Evolutionary conservation across 2,797 vertebrate genomes (phyloP), one percentile per base, ranked within the genome.

Genomic region (Catostomus latipinnis): DNA sequence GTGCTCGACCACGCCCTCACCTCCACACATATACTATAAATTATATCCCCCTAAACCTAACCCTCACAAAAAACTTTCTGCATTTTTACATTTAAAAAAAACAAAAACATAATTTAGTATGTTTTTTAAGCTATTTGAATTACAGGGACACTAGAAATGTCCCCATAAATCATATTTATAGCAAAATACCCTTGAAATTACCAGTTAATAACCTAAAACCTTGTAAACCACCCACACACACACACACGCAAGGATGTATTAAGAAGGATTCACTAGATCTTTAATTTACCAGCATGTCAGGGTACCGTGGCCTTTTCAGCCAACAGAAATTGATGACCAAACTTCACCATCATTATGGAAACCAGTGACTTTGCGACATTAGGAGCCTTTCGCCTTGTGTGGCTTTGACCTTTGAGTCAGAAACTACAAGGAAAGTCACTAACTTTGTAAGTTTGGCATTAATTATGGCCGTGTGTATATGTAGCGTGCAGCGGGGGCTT

Each of bases 321-420:
- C 83, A 83, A 80, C 83, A 71, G 86, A 79, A 22, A 76, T 76
- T 76, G 83, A 70, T 86, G 87, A 92, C 91, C 90, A 93, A 91
- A 92, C 87, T 89, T 90, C 87, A 34, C 67, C 76, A 90, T 89
- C 90, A 90, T 90, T 90, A 91, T 91, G 91, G 90, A 86, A 92
- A 92, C 90, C 49, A 60, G 82, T 88, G 87, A 90, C 90, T 89
- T 88, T 72, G 81, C 90, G 89, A 93, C 92, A 92, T 94, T 93
- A 91, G 87, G 88, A 88, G 84, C 70, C 62, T 82, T 78, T 78
- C 81, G 85, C 74, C 71, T 92, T 84, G 82, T 89, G 86, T 71
- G 85, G 80, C 81, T 83, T 88, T 92, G 93, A 93, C 92, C 93
- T 94, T 93, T 92, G 85, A 84, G 82, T 62, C 48, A n/a, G 74